Conservation (phyloP, 2,113 vertebrate genomes). For the Odontesthes bonariensis region DNA sequence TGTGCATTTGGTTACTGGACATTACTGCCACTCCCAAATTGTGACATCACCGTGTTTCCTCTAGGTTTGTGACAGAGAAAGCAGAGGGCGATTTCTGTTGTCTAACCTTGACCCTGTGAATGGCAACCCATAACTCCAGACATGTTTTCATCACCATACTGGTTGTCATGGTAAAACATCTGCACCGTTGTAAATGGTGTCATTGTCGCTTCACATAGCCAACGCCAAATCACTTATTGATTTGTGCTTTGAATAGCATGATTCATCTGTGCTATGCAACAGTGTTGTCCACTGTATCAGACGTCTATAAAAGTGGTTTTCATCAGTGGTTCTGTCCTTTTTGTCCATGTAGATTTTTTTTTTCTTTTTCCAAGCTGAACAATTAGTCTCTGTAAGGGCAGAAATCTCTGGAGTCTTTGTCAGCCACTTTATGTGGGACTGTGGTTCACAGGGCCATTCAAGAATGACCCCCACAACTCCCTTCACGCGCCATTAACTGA, state of each 20-base stretch:
- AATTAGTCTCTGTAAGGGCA: constrained; percentile 56
- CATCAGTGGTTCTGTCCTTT: constrained; percentile 35
- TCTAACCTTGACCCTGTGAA: constrained; percentile 68
- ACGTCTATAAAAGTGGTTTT: constrained; percentile 51
- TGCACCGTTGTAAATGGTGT: constrained; percentile 78
- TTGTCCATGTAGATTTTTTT: constrained; percentile 27
- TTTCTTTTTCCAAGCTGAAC: constrained; percentile 6
- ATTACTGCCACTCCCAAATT: constrained; percentile 27
- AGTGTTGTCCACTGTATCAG: constrained; percentile 32
- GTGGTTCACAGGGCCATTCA: constrained; percentile 45
- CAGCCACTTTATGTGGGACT: constrained; percentile 48
- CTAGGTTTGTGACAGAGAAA: constrained; percentile 20
- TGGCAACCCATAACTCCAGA: constrained; percentile 56
- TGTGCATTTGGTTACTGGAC: not conserved
- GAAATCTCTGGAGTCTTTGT: constrained; percentile 67
- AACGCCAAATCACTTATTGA: constrained; percentile 49
- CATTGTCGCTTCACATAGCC: constrained; percentile 67
- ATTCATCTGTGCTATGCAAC: constrained; percentile 46
- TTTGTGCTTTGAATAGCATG: constrained; percentile 43
- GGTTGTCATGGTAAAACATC: constrained; percentile 84
- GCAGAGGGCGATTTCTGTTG: constrained; percentile 36
- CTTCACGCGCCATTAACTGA: constrained; percentile 76
- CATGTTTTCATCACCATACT: constrained; percentile 65
- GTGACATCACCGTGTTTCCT: constrained; percentile 28
- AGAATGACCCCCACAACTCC: constrained; percentile 63